phyloP scores from a whole-genome alignment of 2,888 invertebrate species.

The Pecten maximus region DNA sequence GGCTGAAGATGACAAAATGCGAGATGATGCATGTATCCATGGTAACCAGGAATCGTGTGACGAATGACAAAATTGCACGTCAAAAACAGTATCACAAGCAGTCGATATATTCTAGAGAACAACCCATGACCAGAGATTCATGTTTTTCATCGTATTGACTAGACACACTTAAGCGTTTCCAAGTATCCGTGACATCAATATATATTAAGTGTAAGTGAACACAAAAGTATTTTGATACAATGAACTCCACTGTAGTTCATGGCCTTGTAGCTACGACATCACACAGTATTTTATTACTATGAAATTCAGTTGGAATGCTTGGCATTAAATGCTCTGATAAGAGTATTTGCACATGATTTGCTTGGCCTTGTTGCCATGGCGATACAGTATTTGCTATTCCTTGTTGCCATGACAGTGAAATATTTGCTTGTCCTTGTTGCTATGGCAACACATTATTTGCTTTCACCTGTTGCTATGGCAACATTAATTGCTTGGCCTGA shows the following conservation, averaged over 20 bases:
- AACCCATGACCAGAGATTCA: background rate
- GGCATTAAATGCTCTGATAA: too few species aligned
- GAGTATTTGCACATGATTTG: background rate
- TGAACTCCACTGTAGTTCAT: background rate
- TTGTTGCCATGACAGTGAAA: background rate
- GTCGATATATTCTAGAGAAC: background rate
- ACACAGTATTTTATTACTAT: too few species aligned
- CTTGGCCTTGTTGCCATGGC: constrained; percentile 1
- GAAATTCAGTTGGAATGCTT: too few species aligned
- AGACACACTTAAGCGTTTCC: background rate
- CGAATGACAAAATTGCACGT: background rate
- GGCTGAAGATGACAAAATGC: background rate
- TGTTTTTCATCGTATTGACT: background rate
- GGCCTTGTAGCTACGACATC: background rate
- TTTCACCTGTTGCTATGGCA: background rate
- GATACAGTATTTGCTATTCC: background rate
- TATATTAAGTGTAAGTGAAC: background rate
- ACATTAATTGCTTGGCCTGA: background rate
- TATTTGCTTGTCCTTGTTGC: background rate
- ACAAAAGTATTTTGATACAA: background rate
- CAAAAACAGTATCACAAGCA: background rate
- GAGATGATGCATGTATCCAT: background rate
- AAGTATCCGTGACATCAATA: background rate
- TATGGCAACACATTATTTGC: background rate
- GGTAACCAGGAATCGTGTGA: background rate